A percentile compares a stretch with the other conserved stretches of the same genome.
Evolutionary conservation across 2,888 invertebrate species (phyloP).

Genomic region (Argyresthia albistria): DNA sequence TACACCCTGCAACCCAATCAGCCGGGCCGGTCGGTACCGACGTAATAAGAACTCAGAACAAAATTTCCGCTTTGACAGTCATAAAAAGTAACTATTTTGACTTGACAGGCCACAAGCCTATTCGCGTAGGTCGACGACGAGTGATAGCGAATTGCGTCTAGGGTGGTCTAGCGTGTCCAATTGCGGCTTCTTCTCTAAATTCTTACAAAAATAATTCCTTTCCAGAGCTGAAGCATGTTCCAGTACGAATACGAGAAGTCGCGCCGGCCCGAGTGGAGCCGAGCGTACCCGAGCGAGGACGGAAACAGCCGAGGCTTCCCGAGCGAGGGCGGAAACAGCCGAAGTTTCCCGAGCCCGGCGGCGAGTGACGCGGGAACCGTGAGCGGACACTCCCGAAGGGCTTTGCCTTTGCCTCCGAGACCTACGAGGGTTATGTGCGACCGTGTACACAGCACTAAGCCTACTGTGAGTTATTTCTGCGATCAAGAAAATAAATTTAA

Average conservation of each 20-base stretch:
- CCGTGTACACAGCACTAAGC: slow-evolving; percentile 32
- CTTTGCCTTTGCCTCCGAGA: slow-evolving; percentile 40
- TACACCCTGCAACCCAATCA: too few relatives aligned
- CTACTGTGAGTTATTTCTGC: slow-evolving; percentile 31
- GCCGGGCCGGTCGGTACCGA: too few relatives aligned
- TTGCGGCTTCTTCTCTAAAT: too few relatives aligned
- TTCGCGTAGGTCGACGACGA: too few relatives aligned
- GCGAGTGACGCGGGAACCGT: slow-evolving; percentile 17
- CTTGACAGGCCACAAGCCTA: too few relatives aligned
- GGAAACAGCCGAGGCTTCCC: slow-evolving; percentile 1
- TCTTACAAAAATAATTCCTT: background rate
- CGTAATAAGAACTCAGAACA: too few relatives aligned
- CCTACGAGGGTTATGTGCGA: slow-evolving; percentile 27
- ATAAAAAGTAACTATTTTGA: too few relatives aligned
- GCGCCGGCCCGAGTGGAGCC: slow-evolving; percentile 29
- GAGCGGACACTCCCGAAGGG: slow-evolving; percentile 10
- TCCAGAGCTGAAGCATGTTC: slow-evolving; percentile 32
- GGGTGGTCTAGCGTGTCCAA: too few relatives aligned
- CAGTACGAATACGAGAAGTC: slow-evolving; percentile 57
- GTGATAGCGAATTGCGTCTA: too few relatives aligned
- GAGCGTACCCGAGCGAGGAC: slow-evolving; percentile 12
- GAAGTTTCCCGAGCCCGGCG: slow-evolving; percentile 17
- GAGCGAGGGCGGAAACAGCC: slow-evolving; percentile 1
- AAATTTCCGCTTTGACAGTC: too few relatives aligned
- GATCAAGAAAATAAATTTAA: too few relatives aligned